Base-by-base conservation (phyloP, 2,888 invertebrate species). In the Xestia rhomboidea region DNA sequence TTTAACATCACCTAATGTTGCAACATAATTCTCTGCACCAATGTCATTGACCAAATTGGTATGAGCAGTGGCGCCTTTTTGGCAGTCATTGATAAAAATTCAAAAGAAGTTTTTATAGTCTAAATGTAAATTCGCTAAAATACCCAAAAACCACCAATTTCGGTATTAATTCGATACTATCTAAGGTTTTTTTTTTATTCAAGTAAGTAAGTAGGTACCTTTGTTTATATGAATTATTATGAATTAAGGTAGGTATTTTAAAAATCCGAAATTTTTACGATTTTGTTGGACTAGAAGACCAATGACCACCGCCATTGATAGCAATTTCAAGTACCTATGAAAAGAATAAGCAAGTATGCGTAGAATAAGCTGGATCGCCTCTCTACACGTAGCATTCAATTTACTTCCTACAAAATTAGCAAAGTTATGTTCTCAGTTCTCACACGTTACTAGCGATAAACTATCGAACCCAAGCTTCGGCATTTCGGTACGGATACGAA, bases 21-120 rank as follows among this genome's bases (percentile, higher is more conserved):
- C 78, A 70, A n/a, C 13, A 66, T 34, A 24, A 34, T 69, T 57
- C 41, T 57, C 13, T 66, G 41, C 41, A 57, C 57, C 13, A 38
- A 64, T 54, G 30, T 79, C 79, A 64, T 18, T 72, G 79, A 49
- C 64, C 72, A 73, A 49, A 34, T 79, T 79, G 21, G 54, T 18
- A 72, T 78, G 64, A 38, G 34, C 41, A 46, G 8, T 13, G 54
- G n/a, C 46, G 63, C 30, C 46, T 64, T 46, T 13, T 71, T 46
- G 24, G 3, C 5, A 30, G n/a, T 6, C 15, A 54, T 38, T 46
- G 18, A 70, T 51, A 63, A 51, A 46, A 44, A 30, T 46, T 30
- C 7, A 6, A 73, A 73, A 51, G 41, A 24, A 38, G 24, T n/a
- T 13, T 64, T 64, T 41, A 63, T 62, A 1, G 21, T 62, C 24